phyloP scores from a whole-genome alignment of 2,888 invertebrate species.

The Synanthedon myopaeformis region DNA sequence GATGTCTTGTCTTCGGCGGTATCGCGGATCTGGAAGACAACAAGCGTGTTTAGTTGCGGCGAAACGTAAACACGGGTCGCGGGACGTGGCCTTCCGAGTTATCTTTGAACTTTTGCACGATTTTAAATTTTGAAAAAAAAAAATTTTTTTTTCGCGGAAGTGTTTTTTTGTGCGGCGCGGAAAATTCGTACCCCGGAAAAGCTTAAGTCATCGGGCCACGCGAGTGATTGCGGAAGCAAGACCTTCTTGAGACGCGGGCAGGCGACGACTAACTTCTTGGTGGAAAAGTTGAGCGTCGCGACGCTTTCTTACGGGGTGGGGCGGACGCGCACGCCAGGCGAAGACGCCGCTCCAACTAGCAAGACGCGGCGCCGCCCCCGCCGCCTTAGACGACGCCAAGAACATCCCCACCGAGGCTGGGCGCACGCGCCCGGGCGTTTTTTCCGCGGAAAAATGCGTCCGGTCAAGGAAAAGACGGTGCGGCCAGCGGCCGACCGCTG shows the following conservation, averaged over 20 bases:
- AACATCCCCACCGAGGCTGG: slow-evolving; percentile 64
- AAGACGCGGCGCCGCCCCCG: slow-evolving; percentile 69
- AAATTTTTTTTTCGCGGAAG: slow-evolving; percentile 2
- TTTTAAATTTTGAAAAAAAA: neutral
- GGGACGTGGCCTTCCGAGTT: slow-evolving; percentile 4
- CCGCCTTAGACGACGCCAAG: slow-evolving; percentile 66
- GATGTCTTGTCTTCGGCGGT: slow-evolving; percentile 19
- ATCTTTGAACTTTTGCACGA: slow-evolving; percentile 11
- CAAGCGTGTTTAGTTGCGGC: slow-evolving; percentile 5
- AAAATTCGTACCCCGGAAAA: slow-evolving; percentile 29
- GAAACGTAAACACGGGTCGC: slow-evolving; percentile 2
- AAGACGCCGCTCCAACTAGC: slow-evolving; percentile 70
- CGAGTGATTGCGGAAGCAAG: slow-evolving; percentile 53
- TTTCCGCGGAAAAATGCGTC: slow-evolving; percentile 70
- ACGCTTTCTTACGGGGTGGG: slow-evolving; percentile 68
- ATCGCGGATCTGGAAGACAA: slow-evolving; percentile 37
- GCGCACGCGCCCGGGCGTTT: slow-evolving; percentile 66
- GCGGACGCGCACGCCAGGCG: slow-evolving; percentile 66
- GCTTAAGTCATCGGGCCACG: slow-evolving; percentile 24
- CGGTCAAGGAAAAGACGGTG: slow-evolving; percentile 65
- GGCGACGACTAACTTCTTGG: slow-evolving; percentile 72
- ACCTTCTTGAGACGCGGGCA: slow-evolving; percentile 69
- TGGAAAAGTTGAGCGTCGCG: slow-evolving; percentile 69
- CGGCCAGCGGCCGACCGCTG: slow-evolving; percentile 34
- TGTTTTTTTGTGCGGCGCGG: slow-evolving; percentile 2